Conservation (phyloP, 2,113 vertebrate genomes). For the Perca schrenkii region DNA sequence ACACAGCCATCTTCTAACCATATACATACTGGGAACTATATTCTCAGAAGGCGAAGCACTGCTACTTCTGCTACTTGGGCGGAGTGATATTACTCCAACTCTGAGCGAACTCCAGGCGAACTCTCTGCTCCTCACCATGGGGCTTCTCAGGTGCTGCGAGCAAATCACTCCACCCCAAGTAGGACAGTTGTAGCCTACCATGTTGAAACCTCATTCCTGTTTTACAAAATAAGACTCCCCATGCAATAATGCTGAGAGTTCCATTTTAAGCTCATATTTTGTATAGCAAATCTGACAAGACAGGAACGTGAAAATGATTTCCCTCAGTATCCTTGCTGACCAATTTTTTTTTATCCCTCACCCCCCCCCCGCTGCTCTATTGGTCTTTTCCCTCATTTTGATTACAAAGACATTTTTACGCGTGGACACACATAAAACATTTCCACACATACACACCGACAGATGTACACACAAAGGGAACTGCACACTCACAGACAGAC, state of each 20-base stretch:
- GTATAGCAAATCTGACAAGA: not conserved
- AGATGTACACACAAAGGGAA: constrained; percentile 10
- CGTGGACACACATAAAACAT: not conserved
- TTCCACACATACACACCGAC: not conserved
- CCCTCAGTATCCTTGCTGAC: not conserved
- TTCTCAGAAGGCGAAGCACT: too few species aligned
- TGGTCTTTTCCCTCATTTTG: constrained; percentile 16
- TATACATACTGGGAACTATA: too few species aligned
- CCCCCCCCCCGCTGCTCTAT: not conserved
- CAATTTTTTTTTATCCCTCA: not conserved
- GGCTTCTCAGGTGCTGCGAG: too few species aligned
- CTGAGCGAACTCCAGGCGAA: too few species aligned
- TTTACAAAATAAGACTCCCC: not conserved
- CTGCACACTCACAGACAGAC: not conserved
- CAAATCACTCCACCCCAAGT: too few species aligned
- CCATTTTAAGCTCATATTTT: not conserved
- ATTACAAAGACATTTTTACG: not conserved
- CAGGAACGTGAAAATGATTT: not conserved
- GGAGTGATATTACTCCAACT: too few species aligned
- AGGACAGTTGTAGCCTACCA: too few species aligned
- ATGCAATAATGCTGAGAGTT: not conserved
- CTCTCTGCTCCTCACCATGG: too few species aligned
- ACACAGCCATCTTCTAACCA: too few species aligned
- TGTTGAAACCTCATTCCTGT: not conserved
- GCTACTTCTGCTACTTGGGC: too few species aligned